Percentiles rank a stretch among this genome's conserved stretches.
phyloP scores from a whole-genome alignment of 2,797 vertebrate species.

The Aphelocoma californica region DNA sequence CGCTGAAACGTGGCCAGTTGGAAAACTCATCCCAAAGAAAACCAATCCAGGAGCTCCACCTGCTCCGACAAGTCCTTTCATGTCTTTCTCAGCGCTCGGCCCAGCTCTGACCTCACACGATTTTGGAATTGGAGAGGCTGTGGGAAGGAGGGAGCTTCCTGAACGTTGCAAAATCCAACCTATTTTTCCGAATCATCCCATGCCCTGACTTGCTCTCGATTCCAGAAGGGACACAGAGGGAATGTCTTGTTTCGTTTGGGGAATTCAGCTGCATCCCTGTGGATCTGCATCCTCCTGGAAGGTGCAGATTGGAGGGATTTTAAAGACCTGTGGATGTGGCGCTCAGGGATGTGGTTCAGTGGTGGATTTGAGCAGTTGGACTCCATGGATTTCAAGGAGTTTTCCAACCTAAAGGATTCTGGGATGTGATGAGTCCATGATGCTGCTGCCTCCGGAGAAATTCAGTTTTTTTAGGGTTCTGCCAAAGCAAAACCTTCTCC shows the following conservation, averaged over 20 bases:
- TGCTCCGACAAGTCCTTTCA: background rate
- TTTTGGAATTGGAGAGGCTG: background rate
- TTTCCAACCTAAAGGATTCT: background rate
- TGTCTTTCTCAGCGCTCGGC: background rate
- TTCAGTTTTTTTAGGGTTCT: background rate
- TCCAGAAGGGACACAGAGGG: accelerated
- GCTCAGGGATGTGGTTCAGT: background rate
- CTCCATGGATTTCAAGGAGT: background rate
- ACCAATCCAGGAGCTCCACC: background rate
- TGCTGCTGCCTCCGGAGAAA: background rate
- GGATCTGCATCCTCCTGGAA: accelerated
- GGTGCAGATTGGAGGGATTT: background rate
- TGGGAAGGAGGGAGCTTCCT: background rate
- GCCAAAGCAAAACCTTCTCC: background rate
- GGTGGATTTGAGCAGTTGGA: background rate
- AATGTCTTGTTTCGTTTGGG: background rate
- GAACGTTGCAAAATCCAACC: background rate
- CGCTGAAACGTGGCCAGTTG: background rate
- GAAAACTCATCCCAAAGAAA: background rate
- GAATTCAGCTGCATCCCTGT: background rate
- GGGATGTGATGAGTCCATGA: background rate
- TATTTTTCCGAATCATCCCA: accelerated
- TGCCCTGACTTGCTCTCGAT: accelerated
- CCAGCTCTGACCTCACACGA: background rate
- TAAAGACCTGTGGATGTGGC: background rate